phyloP scores from a whole-genome alignment of 2,113 vertebrate genomes.

The Gambusia affinis region DNA sequence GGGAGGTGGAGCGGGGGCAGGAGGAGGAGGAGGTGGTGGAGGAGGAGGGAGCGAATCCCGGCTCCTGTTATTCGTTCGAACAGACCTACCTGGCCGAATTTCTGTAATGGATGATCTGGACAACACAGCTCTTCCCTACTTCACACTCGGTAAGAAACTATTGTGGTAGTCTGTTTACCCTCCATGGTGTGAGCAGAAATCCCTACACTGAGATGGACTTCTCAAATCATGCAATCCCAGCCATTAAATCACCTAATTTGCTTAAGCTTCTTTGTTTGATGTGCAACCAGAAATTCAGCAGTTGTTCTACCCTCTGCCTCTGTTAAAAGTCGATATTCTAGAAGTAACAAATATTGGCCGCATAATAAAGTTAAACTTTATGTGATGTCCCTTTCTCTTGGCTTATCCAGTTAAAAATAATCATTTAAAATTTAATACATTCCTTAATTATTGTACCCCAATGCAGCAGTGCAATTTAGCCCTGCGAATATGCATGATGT shows the following conservation, averaged over 20 bases:
- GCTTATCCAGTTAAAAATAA: conserved; percentile 43
- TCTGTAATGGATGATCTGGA: conserved; percentile 97
- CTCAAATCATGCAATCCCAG: neutral
- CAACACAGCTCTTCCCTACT: conserved; percentile 98
- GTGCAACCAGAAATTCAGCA: neutral
- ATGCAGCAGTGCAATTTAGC: conserved; percentile 64
- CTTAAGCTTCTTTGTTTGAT: neutral
- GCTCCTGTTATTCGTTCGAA: conserved; percentile 93
- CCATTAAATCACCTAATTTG: neutral
- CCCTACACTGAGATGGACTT: neutral
- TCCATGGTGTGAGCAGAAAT: conserved; percentile 10
- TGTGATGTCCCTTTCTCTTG: conserved; percentile 4
- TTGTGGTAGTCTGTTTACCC: conserved; percentile 18
- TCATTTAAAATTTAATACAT: conserved; percentile 64
- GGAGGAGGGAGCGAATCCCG: conserved; percentile 87
- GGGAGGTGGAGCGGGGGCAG: conserved; percentile 66
- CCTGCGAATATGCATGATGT: conserved; percentile 67
- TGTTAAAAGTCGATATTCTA: neutral
- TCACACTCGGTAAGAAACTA: conserved; percentile 90
- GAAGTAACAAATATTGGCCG: conserved; percentile 19
- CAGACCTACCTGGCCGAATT: conserved; percentile 93
- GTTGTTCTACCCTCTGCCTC: neutral
- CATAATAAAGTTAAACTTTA: neutral
- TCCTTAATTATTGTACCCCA: conserved; percentile 32
- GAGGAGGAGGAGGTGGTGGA: conserved; percentile 28